A percentile compares a stretch with the other conserved stretches of the same genome.
phyloP scores from a whole-genome alignment of 2,113 vertebrate genomes.

The Mobula birostris region DNA sequence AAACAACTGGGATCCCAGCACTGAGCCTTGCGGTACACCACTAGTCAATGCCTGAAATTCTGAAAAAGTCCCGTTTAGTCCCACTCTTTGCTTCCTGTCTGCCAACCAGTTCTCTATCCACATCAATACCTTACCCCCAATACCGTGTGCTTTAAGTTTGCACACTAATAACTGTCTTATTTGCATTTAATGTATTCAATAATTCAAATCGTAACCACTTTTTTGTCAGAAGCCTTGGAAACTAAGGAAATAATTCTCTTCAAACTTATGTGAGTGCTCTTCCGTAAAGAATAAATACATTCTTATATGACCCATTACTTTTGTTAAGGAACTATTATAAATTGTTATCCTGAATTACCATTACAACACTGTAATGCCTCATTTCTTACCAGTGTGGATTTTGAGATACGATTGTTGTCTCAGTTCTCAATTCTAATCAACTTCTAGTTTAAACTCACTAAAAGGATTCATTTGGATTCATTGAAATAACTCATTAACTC shows the following conservation, averaged over 20 bases:
- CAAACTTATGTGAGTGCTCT: neutral
- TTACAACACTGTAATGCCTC: neutral
- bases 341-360: neutral
- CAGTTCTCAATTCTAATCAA: neutral
- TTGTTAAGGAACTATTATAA: neutral
- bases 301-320: neutral
- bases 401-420: neutral
- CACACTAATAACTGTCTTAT: neutral
- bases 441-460: neutral
- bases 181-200: neutral
- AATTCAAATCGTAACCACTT: neutral
- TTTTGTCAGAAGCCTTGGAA: neutral
- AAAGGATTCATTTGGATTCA: neutral
- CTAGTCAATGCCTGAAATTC: too few species aligned
- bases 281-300: neutral
- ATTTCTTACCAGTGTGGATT: neutral
- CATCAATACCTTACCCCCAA: too few species aligned
- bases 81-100: too few species aligned
- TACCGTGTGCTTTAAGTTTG: too few species aligned
- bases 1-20: too few species aligned
- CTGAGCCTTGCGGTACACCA: too few species aligned
- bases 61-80: too few species aligned
- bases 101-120: too few species aligned
- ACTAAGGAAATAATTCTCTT: neutral
- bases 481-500: neutral